These are phyloP conservation scores for Cynoglossus semilaevis DNA, from an alignment of 2,113 vertebrate species.

Conservation along the genomic window DNA sequence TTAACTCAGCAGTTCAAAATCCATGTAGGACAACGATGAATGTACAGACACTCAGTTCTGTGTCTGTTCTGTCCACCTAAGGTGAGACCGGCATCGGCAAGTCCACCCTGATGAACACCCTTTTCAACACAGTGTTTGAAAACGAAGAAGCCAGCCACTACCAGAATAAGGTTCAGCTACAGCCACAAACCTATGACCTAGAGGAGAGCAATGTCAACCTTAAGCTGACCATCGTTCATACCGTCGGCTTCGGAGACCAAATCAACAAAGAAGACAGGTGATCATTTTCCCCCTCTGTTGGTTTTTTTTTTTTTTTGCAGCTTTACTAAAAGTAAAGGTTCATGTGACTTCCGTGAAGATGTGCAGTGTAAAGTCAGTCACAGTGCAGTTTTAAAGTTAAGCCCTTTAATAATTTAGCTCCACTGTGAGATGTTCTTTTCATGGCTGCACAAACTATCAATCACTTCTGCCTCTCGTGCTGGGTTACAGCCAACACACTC, in stretches of 20 bases:
- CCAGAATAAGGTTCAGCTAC: conserved; percentile 78
- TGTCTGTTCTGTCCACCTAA: conserved; percentile 39
- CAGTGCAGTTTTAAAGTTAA: not conserved
- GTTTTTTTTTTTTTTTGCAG: not conserved
- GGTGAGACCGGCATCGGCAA: conserved; percentile 97
- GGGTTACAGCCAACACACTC: conserved; percentile 22
- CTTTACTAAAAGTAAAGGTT: not conserved
- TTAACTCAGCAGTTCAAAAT: conserved; percentile 21
- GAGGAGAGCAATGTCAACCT: conserved; percentile 94
- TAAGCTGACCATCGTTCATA: conserved; percentile 91
- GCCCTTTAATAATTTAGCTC: not conserved
- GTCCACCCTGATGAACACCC: conserved; percentile 93
- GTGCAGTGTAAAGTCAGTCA: no score
- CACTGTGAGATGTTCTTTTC: not conserved
- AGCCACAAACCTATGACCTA: conserved; percentile 84
- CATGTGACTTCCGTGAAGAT: no score
- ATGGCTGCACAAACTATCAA: conserved; percentile 11
- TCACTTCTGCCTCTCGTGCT: conserved; percentile 3
- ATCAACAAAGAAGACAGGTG: conserved; percentile 96
- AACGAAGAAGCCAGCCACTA: conserved; percentile 91
- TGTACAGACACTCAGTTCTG: not conserved
- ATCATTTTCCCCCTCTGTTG: no score
- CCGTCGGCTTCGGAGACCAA: conserved; percentile 94
- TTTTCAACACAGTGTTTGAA: conserved; percentile 94
- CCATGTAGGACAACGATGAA: no score